These are phyloP conservation scores for Aromia moschata DNA, from an alignment of 2,888 invertebrate species.

Conservation along the genomic window DNA sequence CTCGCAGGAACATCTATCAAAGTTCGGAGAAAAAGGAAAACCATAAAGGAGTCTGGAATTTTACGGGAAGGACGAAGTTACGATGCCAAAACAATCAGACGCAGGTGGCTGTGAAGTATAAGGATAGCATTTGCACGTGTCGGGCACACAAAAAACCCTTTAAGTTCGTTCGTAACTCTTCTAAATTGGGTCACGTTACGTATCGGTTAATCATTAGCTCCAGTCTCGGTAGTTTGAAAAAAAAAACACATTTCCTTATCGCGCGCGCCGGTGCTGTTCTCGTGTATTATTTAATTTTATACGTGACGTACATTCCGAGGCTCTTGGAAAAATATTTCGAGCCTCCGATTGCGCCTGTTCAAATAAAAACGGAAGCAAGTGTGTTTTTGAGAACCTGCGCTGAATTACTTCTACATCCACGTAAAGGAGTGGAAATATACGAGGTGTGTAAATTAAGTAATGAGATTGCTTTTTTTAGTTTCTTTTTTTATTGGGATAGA, in stretches of 20 bases:
- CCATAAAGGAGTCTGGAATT: conserved; percentile 26
- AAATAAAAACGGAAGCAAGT: no score
- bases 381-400: no score
- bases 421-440: no score
- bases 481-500: no score
- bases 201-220: conserved; percentile 28
- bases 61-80: conserved; percentile 46
- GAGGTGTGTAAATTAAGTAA: no score
- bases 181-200: conserved; percentile 32
- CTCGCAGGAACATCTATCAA: conserved; percentile 46
- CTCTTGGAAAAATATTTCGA: background rate
- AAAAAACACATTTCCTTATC: conserved; percentile 25
- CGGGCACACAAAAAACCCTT: conserved; percentile 46
- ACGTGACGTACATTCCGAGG: background rate
- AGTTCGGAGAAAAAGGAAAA: conserved; percentile 34
- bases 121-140: conserved; percentile 54
- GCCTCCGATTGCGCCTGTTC: no score
- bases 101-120: conserved; percentile 58
- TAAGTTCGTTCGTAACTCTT: conserved; percentile 43
- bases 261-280: conserved; percentile 6
- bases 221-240: conserved; percentile 2
- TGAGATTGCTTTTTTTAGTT: no score
- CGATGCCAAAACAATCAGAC: conserved; percentile 57
- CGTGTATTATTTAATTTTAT: conserved; percentile 11
- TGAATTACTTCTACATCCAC: no score